A percentile compares a stretch with the other conserved stretches of the same genome.
Evolutionary conservation across 1,140 invertebrate genomes (phyloP).

Genomic region (Musca vetustissima): DNA sequence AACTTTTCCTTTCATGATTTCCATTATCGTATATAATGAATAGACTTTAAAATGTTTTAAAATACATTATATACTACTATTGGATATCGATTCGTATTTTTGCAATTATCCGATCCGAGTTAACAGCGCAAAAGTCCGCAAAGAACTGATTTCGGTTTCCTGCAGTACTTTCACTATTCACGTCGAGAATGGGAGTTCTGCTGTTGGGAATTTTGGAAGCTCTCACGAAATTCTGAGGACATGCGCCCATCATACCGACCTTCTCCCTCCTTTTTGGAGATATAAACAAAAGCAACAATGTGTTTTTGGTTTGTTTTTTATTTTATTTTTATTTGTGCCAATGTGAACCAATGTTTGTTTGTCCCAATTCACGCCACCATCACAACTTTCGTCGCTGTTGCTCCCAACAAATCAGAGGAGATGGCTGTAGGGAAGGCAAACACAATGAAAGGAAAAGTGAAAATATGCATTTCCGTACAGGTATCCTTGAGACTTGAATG

Average conservation of each 20-base stretch:
- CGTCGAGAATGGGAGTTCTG: too few species aligned
- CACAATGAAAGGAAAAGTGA: slow-evolving; percentile 14
- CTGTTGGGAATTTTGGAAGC: background rate
- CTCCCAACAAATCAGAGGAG: too few species aligned
- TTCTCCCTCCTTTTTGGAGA: background rate
- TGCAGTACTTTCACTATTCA: too few species aligned
- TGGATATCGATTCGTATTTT: too few species aligned
- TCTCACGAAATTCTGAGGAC: background rate
- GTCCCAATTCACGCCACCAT: too few species aligned
- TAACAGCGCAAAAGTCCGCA: background rate
- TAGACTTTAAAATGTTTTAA: too few species aligned
- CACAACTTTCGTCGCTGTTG: too few species aligned
- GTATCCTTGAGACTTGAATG: slow-evolving; percentile 17
- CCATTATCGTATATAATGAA: too few species aligned
- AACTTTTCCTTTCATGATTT: too few species aligned
- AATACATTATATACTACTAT: too few species aligned
- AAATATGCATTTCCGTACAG: slow-evolving; percentile 6
- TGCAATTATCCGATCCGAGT: background rate
- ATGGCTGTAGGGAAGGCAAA: background rate
- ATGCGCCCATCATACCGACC: background rate
- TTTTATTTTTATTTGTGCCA: too few species aligned
- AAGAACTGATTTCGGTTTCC: slow-evolving; percentile 1
- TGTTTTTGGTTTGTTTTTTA: slow-evolving; percentile 7
- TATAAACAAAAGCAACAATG: slow-evolving; percentile 18
- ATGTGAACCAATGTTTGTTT: background rate